Percentiles rank a stretch among this genome's conserved stretches.
These are phyloP conservation scores for Drosophila guanche DNA, from an alignment of 1,140 invertebrate species.

Conservation along the genomic window DNA sequence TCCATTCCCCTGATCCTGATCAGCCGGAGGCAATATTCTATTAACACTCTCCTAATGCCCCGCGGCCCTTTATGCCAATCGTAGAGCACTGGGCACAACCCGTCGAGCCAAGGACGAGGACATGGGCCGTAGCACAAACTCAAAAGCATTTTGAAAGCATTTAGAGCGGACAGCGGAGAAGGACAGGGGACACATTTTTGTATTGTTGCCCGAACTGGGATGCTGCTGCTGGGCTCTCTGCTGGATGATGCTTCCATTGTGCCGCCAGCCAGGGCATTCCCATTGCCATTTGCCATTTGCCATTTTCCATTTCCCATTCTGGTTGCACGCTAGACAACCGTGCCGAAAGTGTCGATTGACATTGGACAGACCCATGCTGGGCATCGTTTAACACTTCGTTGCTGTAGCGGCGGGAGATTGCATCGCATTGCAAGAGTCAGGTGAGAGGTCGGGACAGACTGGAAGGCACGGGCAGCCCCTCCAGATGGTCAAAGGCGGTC, in stretches of 20 bases:
- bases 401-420: slow-evolving; percentile 55
- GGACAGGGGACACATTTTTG: neutral
- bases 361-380: slow-evolving; percentile 49
- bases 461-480: slow-evolving; percentile 5
- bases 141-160: slow-evolving; percentile 66
- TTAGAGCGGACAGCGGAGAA: slow-evolving; percentile 5
- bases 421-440: slow-evolving; percentile 45
- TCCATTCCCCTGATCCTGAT: slow-evolving; percentile 4
- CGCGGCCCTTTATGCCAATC: slow-evolving; percentile 56
- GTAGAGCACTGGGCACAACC: slow-evolving; percentile 29
- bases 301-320: slow-evolving; percentile 17
- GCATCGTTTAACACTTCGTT: slow-evolving; percentile 73
- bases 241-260: slow-evolving; percentile 29
- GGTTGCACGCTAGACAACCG: slow-evolving; percentile 74
- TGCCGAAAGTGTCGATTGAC: slow-evolving; percentile 58
- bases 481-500: slow-evolving; percentile 36
- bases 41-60: slow-evolving; percentile 75
- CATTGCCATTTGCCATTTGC: too few species aligned
- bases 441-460: slow-evolving; percentile 1
- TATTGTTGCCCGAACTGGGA: neutral
- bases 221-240: slow-evolving; percentile 11
- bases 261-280: too few species aligned
- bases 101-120: slow-evolving; percentile 32
- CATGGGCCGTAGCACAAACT: slow-evolving; percentile 10
- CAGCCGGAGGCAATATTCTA: slow-evolving; percentile 67